Conservation (phyloP, 2,888 invertebrate genomes). For the Lasioglossum leucozonium region DNA sequence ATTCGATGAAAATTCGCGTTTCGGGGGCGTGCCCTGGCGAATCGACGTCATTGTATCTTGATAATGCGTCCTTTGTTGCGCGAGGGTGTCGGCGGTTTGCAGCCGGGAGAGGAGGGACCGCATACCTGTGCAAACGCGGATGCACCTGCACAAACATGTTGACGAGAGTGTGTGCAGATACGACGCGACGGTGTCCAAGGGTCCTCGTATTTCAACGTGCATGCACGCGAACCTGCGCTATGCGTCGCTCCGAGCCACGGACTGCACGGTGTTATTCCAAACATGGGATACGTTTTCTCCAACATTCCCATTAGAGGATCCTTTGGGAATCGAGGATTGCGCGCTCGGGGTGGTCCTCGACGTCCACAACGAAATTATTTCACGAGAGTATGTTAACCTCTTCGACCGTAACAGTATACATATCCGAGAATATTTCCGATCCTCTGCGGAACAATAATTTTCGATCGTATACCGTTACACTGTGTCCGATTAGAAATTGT, state of each 20-base stretch:
- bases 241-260: neutral
- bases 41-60: conserved; percentile 43
- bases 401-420: neutral
- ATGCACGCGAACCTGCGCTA: conserved; percentile 7
- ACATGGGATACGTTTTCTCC: conserved; percentile 42
- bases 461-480: too few species aligned
- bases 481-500: too few species aligned
- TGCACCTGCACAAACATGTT: conserved; percentile 62
- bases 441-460: neutral
- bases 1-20: conserved; percentile 54
- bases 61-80: conserved; percentile 56
- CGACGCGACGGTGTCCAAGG: neutral
- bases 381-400: neutral
- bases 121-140: conserved; percentile 53
- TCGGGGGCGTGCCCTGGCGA: neutral
- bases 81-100: conserved; percentile 13
- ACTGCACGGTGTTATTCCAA: conserved; percentile 39
- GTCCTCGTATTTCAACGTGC: conserved; percentile 22
- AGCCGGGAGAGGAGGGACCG: neutral
- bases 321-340: conserved; percentile 34
- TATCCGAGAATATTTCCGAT: neutral
- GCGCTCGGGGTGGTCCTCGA: conserved; percentile 8
- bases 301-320: conserved; percentile 45
- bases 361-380: conserved; percentile 47
- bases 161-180: conserved; percentile 23